Conservation (phyloP, 2,797 vertebrate species). For the Pyrrhura leucotis region DNA sequence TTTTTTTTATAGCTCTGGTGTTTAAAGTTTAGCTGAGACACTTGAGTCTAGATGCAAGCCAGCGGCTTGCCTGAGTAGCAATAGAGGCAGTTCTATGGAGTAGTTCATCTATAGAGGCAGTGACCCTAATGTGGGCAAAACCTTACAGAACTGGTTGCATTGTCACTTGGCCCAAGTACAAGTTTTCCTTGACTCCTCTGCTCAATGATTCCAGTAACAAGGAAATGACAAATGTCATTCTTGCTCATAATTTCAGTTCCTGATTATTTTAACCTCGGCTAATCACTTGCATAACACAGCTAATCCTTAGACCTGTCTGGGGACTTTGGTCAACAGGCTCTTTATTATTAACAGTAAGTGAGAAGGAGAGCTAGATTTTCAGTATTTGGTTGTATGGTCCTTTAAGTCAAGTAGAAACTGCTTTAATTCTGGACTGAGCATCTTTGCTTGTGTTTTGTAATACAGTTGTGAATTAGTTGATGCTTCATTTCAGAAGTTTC, state of each 20-base stretch:
- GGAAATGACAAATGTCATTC: not conserved
- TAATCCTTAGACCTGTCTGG: not conserved
- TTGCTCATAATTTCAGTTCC: not conserved
- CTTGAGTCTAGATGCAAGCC: not conserved
- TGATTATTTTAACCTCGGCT: not conserved
- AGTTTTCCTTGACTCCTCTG: not conserved
- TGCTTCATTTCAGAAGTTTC: not conserved
- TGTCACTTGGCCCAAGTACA: not conserved
- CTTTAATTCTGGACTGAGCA: not conserved
- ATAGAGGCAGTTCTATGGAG: not conserved
- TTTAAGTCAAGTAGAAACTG: not conserved
- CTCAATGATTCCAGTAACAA: not conserved
- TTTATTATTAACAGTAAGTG: not conserved
- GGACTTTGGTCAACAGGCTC: not conserved
- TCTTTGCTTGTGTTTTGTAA: not conserved
- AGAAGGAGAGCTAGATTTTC: not conserved
- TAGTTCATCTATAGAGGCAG: not conserved
- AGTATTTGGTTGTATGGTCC: not conserved
- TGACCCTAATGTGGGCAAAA: not conserved
- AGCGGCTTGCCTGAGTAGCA: not conserved
- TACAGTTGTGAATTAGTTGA: not conserved
- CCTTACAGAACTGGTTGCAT: not conserved
- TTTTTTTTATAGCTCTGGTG: not conserved
- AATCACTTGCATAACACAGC: not conserved
- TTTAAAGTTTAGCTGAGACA: not conserved